Conservation (phyloP, 2,888 invertebrate genomes). For the Lasioglossum figueresi region DNA sequence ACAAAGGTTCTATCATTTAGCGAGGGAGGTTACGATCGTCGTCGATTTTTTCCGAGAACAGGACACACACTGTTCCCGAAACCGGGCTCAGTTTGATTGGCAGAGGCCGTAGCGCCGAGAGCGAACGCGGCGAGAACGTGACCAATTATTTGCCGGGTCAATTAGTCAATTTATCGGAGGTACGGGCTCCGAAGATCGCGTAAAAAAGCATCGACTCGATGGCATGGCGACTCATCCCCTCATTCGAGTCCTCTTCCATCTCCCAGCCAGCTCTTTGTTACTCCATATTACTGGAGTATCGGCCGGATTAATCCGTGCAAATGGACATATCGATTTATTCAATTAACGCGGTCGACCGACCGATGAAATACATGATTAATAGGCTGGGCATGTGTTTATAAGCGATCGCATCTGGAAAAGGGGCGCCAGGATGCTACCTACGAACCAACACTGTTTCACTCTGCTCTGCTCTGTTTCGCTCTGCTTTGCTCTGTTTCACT, state of each 20-base stretch:
- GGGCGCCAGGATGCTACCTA: conserved; percentile 16
- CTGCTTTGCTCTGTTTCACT: no score
- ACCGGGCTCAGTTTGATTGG: not conserved
- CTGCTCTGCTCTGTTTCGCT: not conserved
- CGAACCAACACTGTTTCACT: not conserved
- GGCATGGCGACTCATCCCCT: not conserved
- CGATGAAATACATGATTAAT: conserved; percentile 64
- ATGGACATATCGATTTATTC: conserved; percentile 64
- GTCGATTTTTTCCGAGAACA: not conserved
- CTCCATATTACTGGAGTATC: conserved; percentile 32
- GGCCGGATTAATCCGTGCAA: conserved; percentile 54
- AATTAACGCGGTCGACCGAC: conserved; percentile 62
- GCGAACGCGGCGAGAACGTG: not conserved
- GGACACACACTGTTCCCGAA: not conserved
- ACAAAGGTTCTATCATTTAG: not conserved
- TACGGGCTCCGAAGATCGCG: not conserved
- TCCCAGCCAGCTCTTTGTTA: conserved; percentile 38
- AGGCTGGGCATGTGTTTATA: conserved; percentile 61
- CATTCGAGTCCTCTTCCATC: not conserved
- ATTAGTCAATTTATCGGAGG: not conserved
- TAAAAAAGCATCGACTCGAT: conserved; percentile 1
- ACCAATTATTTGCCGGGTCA: conserved; percentile 2
- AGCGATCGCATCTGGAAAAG: conserved; percentile 57
- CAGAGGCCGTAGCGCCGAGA: not conserved
- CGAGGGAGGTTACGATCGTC: not conserved